Percentiles rank a stretch among this genome's conserved stretches.
These are phyloP conservation scores for Pyrgus malvae DNA, from an alignment of 2,888 invertebrate genomes.

Conservation along the genomic window DNA sequence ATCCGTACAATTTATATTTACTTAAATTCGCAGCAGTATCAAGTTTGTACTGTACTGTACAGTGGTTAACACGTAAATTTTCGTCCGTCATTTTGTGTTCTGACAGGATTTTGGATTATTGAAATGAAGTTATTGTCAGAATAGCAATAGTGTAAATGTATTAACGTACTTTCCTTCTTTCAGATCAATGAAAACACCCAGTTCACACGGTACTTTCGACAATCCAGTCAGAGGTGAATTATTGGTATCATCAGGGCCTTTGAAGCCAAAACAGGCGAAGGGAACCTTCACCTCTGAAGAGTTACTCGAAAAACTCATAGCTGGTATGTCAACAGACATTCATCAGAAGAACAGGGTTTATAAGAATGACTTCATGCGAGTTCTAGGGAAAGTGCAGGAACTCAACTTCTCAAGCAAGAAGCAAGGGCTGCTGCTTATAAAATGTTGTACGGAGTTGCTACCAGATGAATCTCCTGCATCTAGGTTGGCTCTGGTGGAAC, in stretches of 20 bases:
- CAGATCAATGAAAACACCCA: conserved; percentile 1
- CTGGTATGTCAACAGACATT: conserved; percentile 63
- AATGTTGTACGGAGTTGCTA: conserved; percentile 79
- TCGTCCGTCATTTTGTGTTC: no score
- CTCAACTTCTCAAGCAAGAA: conserved; percentile 64
- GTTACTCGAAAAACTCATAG: conserved; percentile 62
- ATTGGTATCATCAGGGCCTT: conserved; percentile 16
- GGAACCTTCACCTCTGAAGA: conserved; percentile 47
- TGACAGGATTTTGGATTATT: no score
- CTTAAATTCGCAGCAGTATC: no score
- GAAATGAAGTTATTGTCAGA: no score
- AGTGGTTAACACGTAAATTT: no score
- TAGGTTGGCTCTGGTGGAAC: conserved; percentile 73
- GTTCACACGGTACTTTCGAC: not conserved
- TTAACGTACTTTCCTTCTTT: no score
- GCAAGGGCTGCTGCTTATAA: conserved; percentile 74
- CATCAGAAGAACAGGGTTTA: conserved; percentile 71
- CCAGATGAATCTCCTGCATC: conserved; percentile 70
- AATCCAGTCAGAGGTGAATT: not conserved
- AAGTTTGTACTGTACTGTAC: no score
- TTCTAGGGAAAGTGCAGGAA: conserved; percentile 61
- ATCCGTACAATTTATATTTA: not conserved
- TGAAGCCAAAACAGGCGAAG: not conserved
- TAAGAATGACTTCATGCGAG: conserved; percentile 65
- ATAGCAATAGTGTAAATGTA: no score